Evolutionary conservation across 2,113 vertebrate species (phyloP).

Genomic region (Circaetus gallicus): DNA sequence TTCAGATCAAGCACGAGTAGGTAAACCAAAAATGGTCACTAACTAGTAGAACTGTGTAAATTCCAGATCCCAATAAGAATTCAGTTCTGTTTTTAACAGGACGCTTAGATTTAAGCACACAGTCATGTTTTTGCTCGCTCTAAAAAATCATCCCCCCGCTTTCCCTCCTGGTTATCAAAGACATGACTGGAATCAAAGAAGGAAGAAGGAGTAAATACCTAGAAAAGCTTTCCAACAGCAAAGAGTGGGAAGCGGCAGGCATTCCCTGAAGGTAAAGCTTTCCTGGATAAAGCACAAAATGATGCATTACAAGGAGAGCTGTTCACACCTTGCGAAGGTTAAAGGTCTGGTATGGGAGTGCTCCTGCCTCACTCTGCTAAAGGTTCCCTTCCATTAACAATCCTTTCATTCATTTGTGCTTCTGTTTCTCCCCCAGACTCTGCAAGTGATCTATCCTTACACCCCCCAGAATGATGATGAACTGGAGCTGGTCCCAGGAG

Average conservation of each 20-base stretch:
- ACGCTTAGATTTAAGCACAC: not conserved
- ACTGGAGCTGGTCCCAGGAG: slow-evolving; percentile 89
- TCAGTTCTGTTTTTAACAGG: not conserved
- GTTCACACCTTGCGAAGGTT: not conserved
- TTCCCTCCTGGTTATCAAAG: not conserved
- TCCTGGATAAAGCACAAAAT: not conserved
- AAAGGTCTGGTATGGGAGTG: not conserved
- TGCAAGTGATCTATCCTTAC: slow-evolving; percentile 97
- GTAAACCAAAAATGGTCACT: not conserved
- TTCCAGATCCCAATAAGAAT: not conserved
- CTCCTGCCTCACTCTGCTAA: not conserved
- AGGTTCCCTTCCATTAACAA: not conserved
- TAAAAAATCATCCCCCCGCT: not conserved
- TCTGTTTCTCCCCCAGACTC: slow-evolving; percentile 75
- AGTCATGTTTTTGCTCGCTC: rapidly evolving
- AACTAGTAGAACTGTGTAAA: not conserved
- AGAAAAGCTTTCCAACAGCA: not conserved
- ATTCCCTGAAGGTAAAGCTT: not conserved
- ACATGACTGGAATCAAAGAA: not conserved
- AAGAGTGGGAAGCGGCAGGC: not conserved
- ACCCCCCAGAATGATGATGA: slow-evolving; percentile 94
- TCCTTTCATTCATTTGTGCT: not conserved
- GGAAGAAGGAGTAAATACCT: not conserved
- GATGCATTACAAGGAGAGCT: not conserved
- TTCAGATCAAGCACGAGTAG: not conserved